These are phyloP conservation scores for Hyppa rectilinea DNA, from an alignment of 2,888 invertebrate species.

Conservation along the genomic window DNA sequence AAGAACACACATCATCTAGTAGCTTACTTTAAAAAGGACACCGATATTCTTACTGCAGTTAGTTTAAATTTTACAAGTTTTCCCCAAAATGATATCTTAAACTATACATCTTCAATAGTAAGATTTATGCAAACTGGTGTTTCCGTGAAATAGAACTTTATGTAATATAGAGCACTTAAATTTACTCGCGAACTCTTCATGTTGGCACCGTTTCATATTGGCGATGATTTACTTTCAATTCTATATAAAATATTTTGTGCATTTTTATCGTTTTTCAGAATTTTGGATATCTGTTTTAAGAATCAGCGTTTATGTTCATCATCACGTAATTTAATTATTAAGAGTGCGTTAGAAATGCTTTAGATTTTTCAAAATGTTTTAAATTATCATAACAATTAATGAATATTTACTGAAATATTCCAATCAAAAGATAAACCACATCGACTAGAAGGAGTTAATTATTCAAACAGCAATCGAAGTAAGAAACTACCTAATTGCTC, in stretches of 20 bases:
- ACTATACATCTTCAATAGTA: constrained; percentile 22
- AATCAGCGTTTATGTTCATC: constrained; percentile 2
- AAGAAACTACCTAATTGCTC: constrained; percentile 15
- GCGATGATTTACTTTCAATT: constrained; percentile 52
- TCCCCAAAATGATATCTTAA: constrained; percentile 13
- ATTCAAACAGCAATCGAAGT: background rate
- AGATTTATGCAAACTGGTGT: constrained; percentile 43
- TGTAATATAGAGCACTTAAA: constrained; percentile 53
- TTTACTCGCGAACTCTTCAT: constrained; percentile 39
- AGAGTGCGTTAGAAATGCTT: background rate
- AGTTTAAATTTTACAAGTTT: background rate
- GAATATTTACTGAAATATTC: background rate
- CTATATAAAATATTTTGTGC: constrained; percentile 40
- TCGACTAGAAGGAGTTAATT: background rate
- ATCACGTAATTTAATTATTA: background rate
- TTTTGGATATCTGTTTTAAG: constrained; percentile 6
- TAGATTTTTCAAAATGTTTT: background rate
- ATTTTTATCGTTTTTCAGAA: constrained; percentile 32
- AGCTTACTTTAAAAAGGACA: background rate
- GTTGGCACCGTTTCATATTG: constrained; percentile 54
- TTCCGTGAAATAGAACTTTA: constrained; percentile 49
- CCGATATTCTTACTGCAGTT: background rate
- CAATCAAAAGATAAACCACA: too few relatives aligned
- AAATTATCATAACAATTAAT: constrained; percentile 12
- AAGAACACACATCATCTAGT: background rate